These are phyloP conservation scores for Mohoua ochrocephala DNA, from an alignment of 2,113 vertebrate genomes.

Conservation along the genomic window DNA sequence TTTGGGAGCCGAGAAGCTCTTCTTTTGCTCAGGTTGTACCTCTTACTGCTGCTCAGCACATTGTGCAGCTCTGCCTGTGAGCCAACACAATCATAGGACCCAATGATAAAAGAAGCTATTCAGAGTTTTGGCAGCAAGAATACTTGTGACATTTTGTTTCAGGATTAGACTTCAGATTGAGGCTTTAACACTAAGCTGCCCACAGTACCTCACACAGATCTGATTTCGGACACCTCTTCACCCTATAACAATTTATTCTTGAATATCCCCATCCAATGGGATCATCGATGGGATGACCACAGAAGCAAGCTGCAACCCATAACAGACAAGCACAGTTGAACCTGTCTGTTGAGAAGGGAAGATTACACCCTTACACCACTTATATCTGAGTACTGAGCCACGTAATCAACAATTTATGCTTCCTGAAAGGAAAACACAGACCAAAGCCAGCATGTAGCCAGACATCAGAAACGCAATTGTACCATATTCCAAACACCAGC, in stretches of 20 bases:
- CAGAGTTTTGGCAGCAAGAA: constrained; percentile 22
- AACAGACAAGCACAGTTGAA: not conserved
- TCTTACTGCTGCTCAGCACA: not conserved
- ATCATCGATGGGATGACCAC: not conserved
- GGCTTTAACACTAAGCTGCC: constrained; percentile 13
- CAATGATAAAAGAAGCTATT: constrained; percentile 18
- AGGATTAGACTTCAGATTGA: not conserved
- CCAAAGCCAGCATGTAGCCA: not conserved
- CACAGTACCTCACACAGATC: not conserved
- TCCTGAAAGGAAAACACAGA: not conserved
- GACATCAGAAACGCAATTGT: not conserved
- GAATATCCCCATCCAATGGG: not conserved
- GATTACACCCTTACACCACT: not conserved
- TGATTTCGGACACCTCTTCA: not conserved
- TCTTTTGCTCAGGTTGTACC: not conserved
- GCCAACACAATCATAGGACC: not conserved
- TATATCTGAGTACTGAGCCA: not conserved
- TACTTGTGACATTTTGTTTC: not conserved
- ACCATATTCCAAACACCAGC: not conserved
- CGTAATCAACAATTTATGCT: not conserved
- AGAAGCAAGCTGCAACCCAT: fast-evolving
- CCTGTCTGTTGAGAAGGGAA: not conserved
- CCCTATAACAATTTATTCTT: not conserved
- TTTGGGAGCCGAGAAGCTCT: not conserved
- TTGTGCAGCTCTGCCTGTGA: not conserved